Evolutionary conservation across 2,113 vertebrate species (phyloP), one percentile per base, ranked within the genome.

Genomic region (Cacatua alba): DNA sequence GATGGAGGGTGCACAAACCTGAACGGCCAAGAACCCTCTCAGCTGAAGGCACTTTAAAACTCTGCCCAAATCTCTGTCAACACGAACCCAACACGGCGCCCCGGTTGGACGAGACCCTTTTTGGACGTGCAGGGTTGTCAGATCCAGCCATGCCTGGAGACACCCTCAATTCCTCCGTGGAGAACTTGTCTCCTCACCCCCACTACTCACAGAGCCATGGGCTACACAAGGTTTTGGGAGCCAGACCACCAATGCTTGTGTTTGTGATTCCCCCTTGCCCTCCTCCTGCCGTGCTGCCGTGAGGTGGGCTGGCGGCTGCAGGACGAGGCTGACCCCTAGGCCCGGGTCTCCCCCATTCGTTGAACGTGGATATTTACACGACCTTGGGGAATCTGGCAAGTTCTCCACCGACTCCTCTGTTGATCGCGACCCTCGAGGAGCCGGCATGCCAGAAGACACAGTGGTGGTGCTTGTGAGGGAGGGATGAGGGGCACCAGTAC

Each of bases 41-140:
- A 21, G 48, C 19, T n/a, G 43, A 64, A 84, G 60, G 3, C 52
- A 60, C 26, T 0, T 7, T 20, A 75, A 43, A 35, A 26, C 29
- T 59, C 3, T 11, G 48, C 17, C 31, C 53, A 11, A 28, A 82
- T 33, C 46, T 59, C 49, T 18, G 33, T 0, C 7, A 68, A 62
- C 39, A 26, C 0, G 1, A 29, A 48, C 24, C 35, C 57, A 49
- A 15, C 16, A 15, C 0, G 33, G 62, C 19, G 26, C 8, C 0
- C 1, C n/a, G 11, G 4, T 4, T 68, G 48, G 49, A 57, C 0
- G 3, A 57, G 65, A 29, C 48, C 11, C 17, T 48, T 60, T 64
- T 6, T 4, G 53, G 21, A 15, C 20, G 21, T 20, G 29, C 26
- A 0, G 6, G 7, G 26, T 6, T 19, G 23, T 1, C 8, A 48